Conservation (phyloP, 2,113 vertebrate genomes). For the Tauraco erythrolophus region DNA sequence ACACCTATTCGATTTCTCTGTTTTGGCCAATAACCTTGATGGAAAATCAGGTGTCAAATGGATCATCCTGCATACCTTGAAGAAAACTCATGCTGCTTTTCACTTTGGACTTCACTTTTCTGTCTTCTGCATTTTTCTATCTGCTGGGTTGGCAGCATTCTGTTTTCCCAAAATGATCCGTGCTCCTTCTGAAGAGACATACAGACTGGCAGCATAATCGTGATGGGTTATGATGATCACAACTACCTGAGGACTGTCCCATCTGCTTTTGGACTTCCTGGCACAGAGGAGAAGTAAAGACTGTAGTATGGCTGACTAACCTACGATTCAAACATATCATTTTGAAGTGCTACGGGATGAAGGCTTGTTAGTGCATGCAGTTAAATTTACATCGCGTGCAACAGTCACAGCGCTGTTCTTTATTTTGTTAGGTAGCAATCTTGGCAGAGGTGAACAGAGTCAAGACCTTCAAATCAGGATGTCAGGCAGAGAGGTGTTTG, state of each 20-base stretch:
- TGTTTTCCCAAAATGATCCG: background rate
- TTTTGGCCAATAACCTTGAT: background rate
- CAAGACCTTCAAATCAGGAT: background rate
- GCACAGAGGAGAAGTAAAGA: background rate
- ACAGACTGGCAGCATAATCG: background rate
- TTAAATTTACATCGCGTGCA: background rate
- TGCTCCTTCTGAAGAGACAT: background rate
- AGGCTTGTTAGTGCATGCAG: background rate
- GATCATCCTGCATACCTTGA: background rate
- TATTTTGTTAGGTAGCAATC: background rate
- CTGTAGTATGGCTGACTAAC: background rate
- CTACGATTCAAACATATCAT: background rate
- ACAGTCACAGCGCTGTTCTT: background rate
- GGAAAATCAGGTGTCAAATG: conserved; percentile 14
- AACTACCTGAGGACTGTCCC: background rate
- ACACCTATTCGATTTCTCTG: background rate
- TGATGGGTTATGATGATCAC: background rate
- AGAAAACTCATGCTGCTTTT: background rate
- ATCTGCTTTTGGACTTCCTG: background rate
- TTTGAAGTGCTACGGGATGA: background rate
- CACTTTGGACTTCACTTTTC: background rate
- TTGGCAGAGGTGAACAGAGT: background rate
- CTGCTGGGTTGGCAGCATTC: background rate
- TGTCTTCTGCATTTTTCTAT: background rate
- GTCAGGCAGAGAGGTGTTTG: background rate